These are phyloP conservation scores for Heterodera schachtii DNA, from an alignment of 1,140 invertebrate species.

Conservation along the genomic window DNA sequence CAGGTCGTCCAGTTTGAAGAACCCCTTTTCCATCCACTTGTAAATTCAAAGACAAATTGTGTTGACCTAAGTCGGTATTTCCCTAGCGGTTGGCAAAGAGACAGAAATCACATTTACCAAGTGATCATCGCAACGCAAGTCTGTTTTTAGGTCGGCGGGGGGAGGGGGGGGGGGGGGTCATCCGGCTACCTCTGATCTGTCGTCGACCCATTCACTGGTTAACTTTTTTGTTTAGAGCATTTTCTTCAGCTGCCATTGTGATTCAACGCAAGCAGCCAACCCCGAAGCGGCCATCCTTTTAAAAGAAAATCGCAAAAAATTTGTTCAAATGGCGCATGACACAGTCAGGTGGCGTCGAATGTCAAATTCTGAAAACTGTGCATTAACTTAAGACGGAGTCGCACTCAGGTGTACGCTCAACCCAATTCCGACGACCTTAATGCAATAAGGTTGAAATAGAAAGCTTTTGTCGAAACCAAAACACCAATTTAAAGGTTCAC, in stretches of 20 bases:
- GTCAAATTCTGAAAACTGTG: background rate
- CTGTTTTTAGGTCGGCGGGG: background rate
- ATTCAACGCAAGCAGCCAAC: conserved; percentile 26
- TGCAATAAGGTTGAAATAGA: conserved; percentile 27
- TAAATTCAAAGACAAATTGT: conserved; percentile 27
- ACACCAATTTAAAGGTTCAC: conserved; percentile 28
- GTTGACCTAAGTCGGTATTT: conserved; percentile 26
- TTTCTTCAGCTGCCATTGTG: conserved; percentile 31
- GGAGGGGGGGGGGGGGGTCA: no score
- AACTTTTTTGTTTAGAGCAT: conserved; percentile 14
- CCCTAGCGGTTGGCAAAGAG: conserved; percentile 35
- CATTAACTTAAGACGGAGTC: conserved; percentile 9
- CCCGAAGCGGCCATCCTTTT: conserved; percentile 28
- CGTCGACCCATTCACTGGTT: background rate
- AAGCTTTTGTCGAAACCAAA: background rate
- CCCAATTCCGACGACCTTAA: conserved; percentile 23
- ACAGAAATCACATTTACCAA: conserved; percentile 34
- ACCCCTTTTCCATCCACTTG: conserved; percentile 15
- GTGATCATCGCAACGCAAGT: conserved; percentile 29
- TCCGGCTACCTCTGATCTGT: no score
- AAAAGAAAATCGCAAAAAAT: conserved; percentile 24
- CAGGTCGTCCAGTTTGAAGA: conserved; percentile 31
- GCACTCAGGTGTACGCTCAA: conserved; percentile 29
- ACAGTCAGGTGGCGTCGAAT: conserved; percentile 26
- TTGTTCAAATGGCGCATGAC: conserved; percentile 28